phyloP scores from a whole-genome alignment of 2,113 vertebrate species.

The Dendrocopos noguchii region DNA sequence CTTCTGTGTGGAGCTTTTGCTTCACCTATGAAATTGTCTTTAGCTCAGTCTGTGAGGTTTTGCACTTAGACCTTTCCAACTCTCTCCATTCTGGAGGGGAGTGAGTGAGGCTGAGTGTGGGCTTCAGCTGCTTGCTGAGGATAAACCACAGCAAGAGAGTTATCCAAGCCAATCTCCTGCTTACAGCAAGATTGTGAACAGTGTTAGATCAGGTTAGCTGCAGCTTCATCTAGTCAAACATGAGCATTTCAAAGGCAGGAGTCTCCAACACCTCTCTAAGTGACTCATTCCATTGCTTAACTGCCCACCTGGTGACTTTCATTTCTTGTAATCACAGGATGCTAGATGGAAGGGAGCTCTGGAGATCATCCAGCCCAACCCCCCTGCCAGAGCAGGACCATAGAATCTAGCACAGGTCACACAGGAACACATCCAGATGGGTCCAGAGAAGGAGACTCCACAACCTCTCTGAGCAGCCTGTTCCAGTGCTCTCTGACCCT shows the following conservation, averaged over 20 bases:
- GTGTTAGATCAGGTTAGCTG: not conserved
- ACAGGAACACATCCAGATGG: too few species aligned
- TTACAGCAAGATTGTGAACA: not conserved
- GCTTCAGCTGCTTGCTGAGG: not conserved
- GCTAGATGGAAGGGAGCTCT: too few species aligned
- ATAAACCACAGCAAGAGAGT: not conserved
- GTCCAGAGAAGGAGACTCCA: too few species aligned
- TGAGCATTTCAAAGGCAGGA: not conserved
- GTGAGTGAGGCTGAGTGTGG: not conserved
- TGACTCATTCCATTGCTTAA: not conserved
- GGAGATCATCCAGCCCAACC: too few species aligned
- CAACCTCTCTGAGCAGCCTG: too few species aligned
- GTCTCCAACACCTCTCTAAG: not conserved
- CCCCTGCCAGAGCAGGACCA: too few species aligned
- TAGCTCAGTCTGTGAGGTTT: not conserved
- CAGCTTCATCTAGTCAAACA: not conserved
- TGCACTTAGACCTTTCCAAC: not conserved
- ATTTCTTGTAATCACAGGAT: too few species aligned
- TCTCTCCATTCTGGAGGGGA: not conserved
- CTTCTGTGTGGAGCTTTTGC: fast-evolving
- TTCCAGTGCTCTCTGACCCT: too few species aligned
- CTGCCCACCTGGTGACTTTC: not conserved
- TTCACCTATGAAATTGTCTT: not conserved
- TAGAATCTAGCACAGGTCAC: too few species aligned
- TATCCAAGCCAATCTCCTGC: not conserved